Base-by-base conservation (phyloP, 1,140 invertebrate genomes). In the Lepidurus arcticus region DNA sequence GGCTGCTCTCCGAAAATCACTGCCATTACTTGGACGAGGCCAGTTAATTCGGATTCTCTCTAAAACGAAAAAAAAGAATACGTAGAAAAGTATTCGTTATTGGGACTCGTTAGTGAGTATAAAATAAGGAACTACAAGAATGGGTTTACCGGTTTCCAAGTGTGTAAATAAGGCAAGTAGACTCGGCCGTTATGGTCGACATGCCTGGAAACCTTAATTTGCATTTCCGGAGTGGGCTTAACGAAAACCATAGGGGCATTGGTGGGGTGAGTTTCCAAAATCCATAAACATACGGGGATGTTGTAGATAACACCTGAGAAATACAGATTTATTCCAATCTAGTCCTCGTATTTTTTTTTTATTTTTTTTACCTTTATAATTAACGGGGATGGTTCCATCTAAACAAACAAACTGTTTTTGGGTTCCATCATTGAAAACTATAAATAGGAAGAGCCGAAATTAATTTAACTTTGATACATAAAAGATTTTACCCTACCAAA, bases 161-260 rank as follows among this genome's bases (percentile, higher is more conserved):
- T 94, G 82, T 97, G 94, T 75, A 99, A 87, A 88, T 98, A 99
- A 8, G 97, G 97, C 80, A 99, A 87, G 86, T 98, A 98, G 78
- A 99, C 91, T 87, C 96, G 96, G 42, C 98, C 98, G 87, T 92
- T 97, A 80, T 93, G 91, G 86, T 99, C 97, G 9, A 99, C 96
- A 87, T 92, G 95, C 84, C 92, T 91, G 21, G 96, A 98, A n/a
- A 86, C 90, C 88, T 97, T 98, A 79, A 99, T 97, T 77, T 91
- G 90, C 98, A 99, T 99, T 80, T 94, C 94, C 76, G 90, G 79
- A 7, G 98, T 99, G 53, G 98, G 98, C 85, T 91, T 94, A 0
- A 99, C 98, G 86, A 93, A 99, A 84, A 96, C 98, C 85, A 98
- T 93, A n/a, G 98, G 98, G 24, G 96, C 94, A 87, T 97, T 94